These are phyloP conservation scores for Thecophora atra DNA, from an alignment of 2,888 invertebrate species.

Conservation along the genomic window DNA sequence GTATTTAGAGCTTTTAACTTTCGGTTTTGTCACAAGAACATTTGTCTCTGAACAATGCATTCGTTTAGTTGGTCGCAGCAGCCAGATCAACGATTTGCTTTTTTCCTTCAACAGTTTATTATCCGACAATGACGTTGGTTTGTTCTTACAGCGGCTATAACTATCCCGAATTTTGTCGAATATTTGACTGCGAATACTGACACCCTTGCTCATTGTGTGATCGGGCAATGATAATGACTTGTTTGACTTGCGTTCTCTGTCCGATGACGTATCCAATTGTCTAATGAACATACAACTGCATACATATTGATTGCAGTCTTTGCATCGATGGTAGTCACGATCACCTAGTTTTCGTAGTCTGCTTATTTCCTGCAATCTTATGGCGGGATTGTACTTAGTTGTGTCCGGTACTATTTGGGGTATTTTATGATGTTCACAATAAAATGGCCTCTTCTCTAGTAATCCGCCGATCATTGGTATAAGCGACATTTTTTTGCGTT, in stretches of 20 bases:
- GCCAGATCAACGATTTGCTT: slow-evolving; percentile 34
- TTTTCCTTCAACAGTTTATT: not conserved
- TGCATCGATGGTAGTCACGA: slow-evolving; percentile 19
- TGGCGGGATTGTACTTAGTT: slow-evolving; percentile 37
- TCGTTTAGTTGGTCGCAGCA: slow-evolving; percentile 33
- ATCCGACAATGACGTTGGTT: not conserved
- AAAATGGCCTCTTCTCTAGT: slow-evolving; percentile 28
- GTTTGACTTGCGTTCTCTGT: not conserved
- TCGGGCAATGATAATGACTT: not conserved
- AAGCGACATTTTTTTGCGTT: slow-evolving; percentile 40
- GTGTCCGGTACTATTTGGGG: slow-evolving; percentile 31
- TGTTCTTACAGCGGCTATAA: slow-evolving; percentile 19
- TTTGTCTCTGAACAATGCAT: slow-evolving; percentile 26
- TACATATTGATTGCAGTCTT: slow-evolving; percentile 21
- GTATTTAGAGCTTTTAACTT: not conserved
- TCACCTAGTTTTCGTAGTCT: slow-evolving; percentile 43
- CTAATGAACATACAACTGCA: slow-evolving; percentile 15
- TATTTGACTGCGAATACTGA: slow-evolving; percentile 18
- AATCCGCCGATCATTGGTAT: slow-evolving; percentile 37
- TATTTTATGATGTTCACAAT: slow-evolving; percentile 45
- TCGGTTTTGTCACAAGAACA: not conserved
- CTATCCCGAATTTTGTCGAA: slow-evolving; percentile 37
- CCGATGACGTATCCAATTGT: not conserved
- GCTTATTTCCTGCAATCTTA: slow-evolving; percentile 41
- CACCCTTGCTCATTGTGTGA: not conserved